Base-by-base conservation (phyloP, 37 sponge, comb jelly and placozoan species). In the Chondrilla cf. caribensis region DNA sequence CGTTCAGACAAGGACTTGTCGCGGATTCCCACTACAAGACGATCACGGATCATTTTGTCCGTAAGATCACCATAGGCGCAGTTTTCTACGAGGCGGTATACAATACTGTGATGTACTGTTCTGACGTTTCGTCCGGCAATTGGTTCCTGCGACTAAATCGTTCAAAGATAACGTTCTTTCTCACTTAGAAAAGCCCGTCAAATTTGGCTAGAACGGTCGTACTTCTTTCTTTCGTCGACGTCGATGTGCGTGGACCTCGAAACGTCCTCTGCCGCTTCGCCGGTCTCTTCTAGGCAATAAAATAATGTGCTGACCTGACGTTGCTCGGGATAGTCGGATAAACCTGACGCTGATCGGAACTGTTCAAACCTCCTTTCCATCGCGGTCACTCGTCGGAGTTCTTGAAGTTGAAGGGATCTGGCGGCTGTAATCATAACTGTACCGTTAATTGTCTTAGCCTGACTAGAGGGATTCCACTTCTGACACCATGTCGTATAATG, bases 401-500 rank as follows among this genome's bases (percentile, higher is more conserved):
- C 6, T 62, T 15, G 15, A 62, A 62, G 8, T 15, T 6, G 22
- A 62, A 62, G 8, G 6, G 25, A 19, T 5, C 22, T 29, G 64
- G 64, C 29, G 64, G 64, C 29, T 62, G 64, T 4, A 62, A 15
- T 6, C 6, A 62, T 19, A 5, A n/a, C 29, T 62, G 51, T 47
- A 47, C 6, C 51, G 51, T 6, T 6, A 47, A n/a, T n/a, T n/a
- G 25, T 6, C 64, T 19, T 29, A 6, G 29, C 29, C 57, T 62
- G 51, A 14, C 51, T 62, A 62, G 25, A 62, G 22, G 29, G 22
- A 62, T 62, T n/a, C 64, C 64, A 62, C 64, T 62, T 62, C 64
- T 62, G 64, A 62, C 64, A 62, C 64, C 64, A 62, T 62, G 64
- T 62, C 17, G 57, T 55, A 55, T 55, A 55, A 19, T 55, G 57